These are phyloP conservation scores for Caenorhabditis doughertyi DNA, from an alignment of 2,888 invertebrate genomes.

Conservation along the genomic window DNA sequence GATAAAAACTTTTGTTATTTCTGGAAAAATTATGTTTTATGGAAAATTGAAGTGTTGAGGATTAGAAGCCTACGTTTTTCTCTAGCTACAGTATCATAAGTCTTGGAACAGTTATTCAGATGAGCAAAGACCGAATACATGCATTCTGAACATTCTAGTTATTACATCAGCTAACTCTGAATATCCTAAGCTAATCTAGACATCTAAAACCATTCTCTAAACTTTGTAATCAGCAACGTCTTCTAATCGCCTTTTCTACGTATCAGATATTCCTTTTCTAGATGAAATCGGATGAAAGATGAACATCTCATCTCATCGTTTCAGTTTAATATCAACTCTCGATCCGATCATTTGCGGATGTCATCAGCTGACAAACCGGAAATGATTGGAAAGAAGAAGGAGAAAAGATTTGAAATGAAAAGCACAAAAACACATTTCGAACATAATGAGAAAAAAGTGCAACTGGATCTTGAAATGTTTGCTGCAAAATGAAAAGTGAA, in stretches of 20 bases:
- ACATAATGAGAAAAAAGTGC: slow-evolving; percentile 8
- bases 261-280: slow-evolving; percentile 11
- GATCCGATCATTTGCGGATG: slow-evolving; percentile 35
- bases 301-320: slow-evolving; percentile 34
- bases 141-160: too few relatives aligned
- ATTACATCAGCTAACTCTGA: too few relatives aligned
- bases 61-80: too few relatives aligned
- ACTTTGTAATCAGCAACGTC: slow-evolving; percentile 1
- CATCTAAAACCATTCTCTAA: not conserved
- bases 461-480: slow-evolving; percentile 16
- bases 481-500: slow-evolving; percentile 6
- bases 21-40: too few relatives aligned
- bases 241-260: slow-evolving; percentile 6
- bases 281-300: slow-evolving; percentile 22
- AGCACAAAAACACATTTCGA: slow-evolving; percentile 8
- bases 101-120: too few relatives aligned
- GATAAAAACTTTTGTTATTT: too few relatives aligned
- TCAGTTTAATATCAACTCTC: slow-evolving; percentile 41
- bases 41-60: too few relatives aligned
- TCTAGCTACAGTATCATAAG: too few relatives aligned
- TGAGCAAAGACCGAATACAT: too few relatives aligned
- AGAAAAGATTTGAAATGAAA: slow-evolving; percentile 13
- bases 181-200: not conserved
- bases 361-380: slow-evolving; percentile 59
- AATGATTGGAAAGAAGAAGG: slow-evolving; percentile 13